Evolutionary conservation across 2,113 vertebrate species (phyloP).

Genomic region (Lasiurus borealis): DNA sequence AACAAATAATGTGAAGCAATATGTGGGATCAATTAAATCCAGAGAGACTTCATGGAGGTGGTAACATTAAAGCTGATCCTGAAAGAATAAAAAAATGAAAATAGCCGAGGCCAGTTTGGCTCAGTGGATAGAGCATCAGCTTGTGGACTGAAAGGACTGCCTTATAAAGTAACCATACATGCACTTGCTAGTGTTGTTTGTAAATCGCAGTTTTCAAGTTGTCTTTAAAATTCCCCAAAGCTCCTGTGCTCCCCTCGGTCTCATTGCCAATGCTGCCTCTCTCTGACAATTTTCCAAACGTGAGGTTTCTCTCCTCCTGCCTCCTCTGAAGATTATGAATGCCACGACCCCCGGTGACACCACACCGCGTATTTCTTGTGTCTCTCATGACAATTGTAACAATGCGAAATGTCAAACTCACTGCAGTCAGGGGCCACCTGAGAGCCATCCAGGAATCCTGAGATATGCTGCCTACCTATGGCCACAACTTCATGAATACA

Average conservation of each 20-base stretch:
- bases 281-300: not conserved
- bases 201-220: constrained; percentile 52
- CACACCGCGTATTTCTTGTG: constrained; percentile 64
- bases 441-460: constrained; percentile 77
- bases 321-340: constrained; percentile 63
- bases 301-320: constrained; percentile 58
- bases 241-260: not conserved
- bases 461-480: constrained; percentile 52
- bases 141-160: too few species aligned
- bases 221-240: constrained; percentile 57
- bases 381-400: constrained; percentile 79
- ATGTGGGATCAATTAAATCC: not conserved
- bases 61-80: not conserved
- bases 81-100: not conserved
- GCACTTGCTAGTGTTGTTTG: not conserved
- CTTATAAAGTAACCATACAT: not conserved
- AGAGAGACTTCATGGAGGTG: not conserved
- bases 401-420: constrained; percentile 79
- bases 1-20: not conserved
- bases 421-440: constrained; percentile 47
- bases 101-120: too few species aligned
- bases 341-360: constrained; percentile 52
- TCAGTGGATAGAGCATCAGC: too few species aligned
- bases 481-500: constrained; percentile 53
- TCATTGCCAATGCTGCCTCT: constrained; percentile 37